Base-by-base conservation (phyloP, 2,797 vertebrate species). In the Crenichthys baileyi region DNA sequence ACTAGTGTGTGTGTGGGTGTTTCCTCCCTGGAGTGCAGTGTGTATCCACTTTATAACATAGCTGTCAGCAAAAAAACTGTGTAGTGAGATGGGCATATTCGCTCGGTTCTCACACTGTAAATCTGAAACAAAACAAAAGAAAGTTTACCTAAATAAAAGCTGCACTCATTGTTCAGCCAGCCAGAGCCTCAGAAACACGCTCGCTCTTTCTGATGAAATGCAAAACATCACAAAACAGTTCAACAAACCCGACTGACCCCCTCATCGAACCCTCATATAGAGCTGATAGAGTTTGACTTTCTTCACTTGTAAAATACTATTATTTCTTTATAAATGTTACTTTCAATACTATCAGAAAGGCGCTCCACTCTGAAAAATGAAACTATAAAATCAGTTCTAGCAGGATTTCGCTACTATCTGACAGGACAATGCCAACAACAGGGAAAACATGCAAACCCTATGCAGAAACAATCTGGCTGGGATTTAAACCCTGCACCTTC, bases 1-100 rank as follows among this genome's bases (percentile, higher is more conserved):
- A 12, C 51, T 50, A 13, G 36, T 86, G 70, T 82, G 73, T 85
- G 79, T 79, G 77, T 90, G 36, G 36, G 78, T 81, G 77, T 88
- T 94, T 94, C 90, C 92, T 93, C 78, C 84, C 83, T 75, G 71
- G 80, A 73, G 85, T 73, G 61, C 53, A 31, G 67, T 51, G 71
- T 87, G 78, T 85, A 87, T 92, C 90, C 90, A 84, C 79, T 90
- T 77, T 85, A 84, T 71, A 90, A 91, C 79, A 87, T 82, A 87
- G 79, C 83, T 82, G 88, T 92, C 90, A 91, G 89, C 87, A 88
- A 75, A 90, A 90, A 56, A 73, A 71, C n/a, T 76, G 12, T 2
- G 67, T 81, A 89, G 75, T 86, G 85, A 84, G 87, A 89, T 24
- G 67, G 74, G 83, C 70, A 2, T n/a, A 60, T 44, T 7, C 5